A percentile compares a stretch with the other conserved stretches of the same genome.
phyloP scores from a whole-genome alignment of 2,888 invertebrate genomes.

The Sphecodes monilicornis region DNA sequence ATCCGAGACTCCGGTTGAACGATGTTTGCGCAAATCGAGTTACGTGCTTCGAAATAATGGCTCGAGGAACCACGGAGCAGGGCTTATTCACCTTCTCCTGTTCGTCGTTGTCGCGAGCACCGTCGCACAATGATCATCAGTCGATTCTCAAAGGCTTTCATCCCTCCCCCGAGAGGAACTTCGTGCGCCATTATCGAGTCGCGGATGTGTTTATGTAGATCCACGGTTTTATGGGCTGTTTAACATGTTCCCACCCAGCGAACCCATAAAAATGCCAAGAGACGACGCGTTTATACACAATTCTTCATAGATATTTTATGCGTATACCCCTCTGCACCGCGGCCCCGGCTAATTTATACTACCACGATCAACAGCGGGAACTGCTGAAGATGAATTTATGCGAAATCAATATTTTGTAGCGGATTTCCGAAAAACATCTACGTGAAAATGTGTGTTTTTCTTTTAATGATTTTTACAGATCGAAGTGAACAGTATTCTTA shows the following conservation, averaged over 20 bases:
- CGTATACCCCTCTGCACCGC: not conserved
- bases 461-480: too few relatives aligned
- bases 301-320: slow-evolving; percentile 1
- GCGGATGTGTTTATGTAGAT: slow-evolving; percentile 9
- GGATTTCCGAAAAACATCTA: not conserved
- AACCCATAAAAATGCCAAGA: not conserved
- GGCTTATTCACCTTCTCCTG: not conserved
- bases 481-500: too few relatives aligned
- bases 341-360: not conserved
- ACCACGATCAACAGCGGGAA: not conserved
- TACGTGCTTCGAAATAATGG: slow-evolving; percentile 21
- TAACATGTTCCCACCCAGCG: not conserved
- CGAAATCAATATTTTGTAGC: not conserved
- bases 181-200: not conserved
- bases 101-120: not conserved
- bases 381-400: not conserved
- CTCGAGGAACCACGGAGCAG: slow-evolving; percentile 8
- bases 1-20: not conserved
- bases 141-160: not conserved
- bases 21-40: slow-evolving; percentile 13
- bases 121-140: not conserved
- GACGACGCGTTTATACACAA: not conserved
- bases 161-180: not conserved
- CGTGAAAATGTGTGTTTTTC: too few relatives aligned
- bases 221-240: not conserved